Conservation (phyloP, 2,113 vertebrate genomes). For the Eulemur rufifrons region DNA sequence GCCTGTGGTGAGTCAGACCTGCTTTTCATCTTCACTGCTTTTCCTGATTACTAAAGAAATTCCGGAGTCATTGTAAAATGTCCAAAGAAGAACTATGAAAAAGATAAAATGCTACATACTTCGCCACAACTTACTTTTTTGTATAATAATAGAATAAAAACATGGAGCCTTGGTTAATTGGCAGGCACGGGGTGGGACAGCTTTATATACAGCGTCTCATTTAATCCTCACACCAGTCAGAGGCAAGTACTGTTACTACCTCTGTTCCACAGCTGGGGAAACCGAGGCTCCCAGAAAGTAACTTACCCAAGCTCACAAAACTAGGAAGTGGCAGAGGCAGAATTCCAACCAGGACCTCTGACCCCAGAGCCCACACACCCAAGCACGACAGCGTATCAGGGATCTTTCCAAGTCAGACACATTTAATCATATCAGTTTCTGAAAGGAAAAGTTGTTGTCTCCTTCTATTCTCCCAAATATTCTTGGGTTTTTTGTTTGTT, state of each 20-base stretch:
- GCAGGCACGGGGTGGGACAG: neutral
- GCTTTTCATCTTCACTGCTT: neutral
- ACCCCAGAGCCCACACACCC: neutral
- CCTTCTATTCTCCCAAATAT: neutral
- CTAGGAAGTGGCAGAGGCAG: neutral
- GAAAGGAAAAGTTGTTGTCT: neutral
- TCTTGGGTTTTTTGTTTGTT: neutral
- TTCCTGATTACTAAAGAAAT: constrained; percentile 51
- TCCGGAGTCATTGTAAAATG: constrained; percentile 17
- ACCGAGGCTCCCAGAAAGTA: neutral
- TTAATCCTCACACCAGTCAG: neutral
- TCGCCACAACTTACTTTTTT: neutral
- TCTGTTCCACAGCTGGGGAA: neutral
- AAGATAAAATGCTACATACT: neutral
- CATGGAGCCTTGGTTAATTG: neutral
- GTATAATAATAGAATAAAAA: neutral
- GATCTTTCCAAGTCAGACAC: neutral
- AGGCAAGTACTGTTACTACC: neutral
- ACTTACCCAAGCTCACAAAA: neutral
- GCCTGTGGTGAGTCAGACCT: neutral
- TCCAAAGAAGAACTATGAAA: neutral
- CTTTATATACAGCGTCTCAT: neutral
- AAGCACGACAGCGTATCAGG: accelerated
- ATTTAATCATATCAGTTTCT: neutral
- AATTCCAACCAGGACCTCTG: neutral